Base-by-base conservation (phyloP, 2,797 vertebrate genomes). In the Australoheros facetus region DNA sequence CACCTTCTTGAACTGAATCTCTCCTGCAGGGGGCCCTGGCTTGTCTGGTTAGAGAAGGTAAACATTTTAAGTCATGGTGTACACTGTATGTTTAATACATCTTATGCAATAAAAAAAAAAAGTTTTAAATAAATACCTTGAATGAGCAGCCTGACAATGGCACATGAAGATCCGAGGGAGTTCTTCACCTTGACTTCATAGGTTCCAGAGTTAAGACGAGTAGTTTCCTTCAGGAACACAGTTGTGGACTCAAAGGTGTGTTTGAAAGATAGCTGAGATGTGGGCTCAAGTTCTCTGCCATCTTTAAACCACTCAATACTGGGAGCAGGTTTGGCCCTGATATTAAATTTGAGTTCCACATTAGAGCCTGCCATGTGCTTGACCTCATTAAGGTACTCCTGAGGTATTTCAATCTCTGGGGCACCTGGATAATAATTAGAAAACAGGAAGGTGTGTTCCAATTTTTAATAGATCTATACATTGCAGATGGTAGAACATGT, bases 121-220 rank as follows among this genome's bases (percentile, higher is more conserved):
- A 21, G 19, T 11, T 51, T 66, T 6, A 60, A 53, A 78, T 73
- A 34, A 64, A 87, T 97, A 99, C 98, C 98, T 93, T 97, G 97
- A 87, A 99, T 97, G 84, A 97, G 97, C 42, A 99, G 89, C 95
- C 96, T 96, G 92, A 99, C 90, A 26, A 95, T 91, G 77, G 95
- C 97, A 77, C 95, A 97, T 23, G 97, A 95, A 82, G 97, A 97
- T 86, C 98, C 98, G 92, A 99, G 95, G 74, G 98, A 97, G 89
- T 99, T 99, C 92, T 98, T 99, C 81, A 99, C 74, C 93, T 95
- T 98, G 84, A 99, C 92, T 91, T 99, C 98, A 85, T 99, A 99
- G 59, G 87, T 95, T 92, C 98, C 98, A 86, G 96, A 97, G 78
- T 99, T 97, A 11, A 97, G 90, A 85, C 98, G 96, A 84, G 93